Percentiles rank a stretch among this genome's conserved stretches.
phyloP scores from a whole-genome alignment of 1,140 invertebrate species.

The Procambarus virginalis region DNA sequence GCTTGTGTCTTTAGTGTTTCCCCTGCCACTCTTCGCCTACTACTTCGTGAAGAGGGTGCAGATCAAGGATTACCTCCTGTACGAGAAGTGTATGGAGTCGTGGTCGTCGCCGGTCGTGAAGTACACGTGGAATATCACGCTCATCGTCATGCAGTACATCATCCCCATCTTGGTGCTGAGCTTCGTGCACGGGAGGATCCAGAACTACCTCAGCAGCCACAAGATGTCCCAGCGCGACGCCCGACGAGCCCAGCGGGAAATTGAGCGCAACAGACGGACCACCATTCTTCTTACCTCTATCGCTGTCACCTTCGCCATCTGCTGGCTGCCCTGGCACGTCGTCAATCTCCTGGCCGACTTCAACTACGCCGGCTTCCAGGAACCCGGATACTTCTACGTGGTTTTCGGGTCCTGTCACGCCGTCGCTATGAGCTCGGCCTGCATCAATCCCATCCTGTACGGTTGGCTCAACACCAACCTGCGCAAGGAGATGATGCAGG shows the following conservation, averaged over 20 bases:
- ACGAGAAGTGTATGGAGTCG: slow-evolving; percentile 75
- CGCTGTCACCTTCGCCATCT: slow-evolving; percentile 75
- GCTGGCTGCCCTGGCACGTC: slow-evolving; percentile 78
- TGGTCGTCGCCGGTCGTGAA: slow-evolving; percentile 75
- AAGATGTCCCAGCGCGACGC: slow-evolving; percentile 66
- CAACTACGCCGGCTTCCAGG: slow-evolving; percentile 59
- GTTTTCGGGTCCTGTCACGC: slow-evolving; percentile 78
- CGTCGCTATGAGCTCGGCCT: slow-evolving; percentile 78
- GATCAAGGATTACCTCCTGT: slow-evolving; percentile 73
- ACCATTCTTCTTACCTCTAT: slow-evolving; percentile 76
- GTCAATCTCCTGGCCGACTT: slow-evolving; percentile 76
- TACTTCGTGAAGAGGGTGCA: slow-evolving; percentile 74
- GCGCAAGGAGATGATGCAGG: slow-evolving; percentile 72
- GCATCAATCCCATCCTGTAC: slow-evolving; percentile 78
- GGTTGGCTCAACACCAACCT: slow-evolving; percentile 78
- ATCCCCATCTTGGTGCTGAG: slow-evolving; percentile 77
- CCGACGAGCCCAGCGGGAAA: slow-evolving; percentile 73
- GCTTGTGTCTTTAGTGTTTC: slow-evolving; percentile 74
- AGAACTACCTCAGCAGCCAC: slow-evolving; percentile 73
- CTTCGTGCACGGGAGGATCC: slow-evolving; percentile 77
- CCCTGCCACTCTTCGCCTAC: slow-evolving; percentile 76
- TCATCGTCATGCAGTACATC: slow-evolving; percentile 78
- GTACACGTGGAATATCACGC: slow-evolving; percentile 76
- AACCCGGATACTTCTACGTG: slow-evolving; percentile 70
- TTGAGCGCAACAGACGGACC: slow-evolving; percentile 77